A percentile compares a stretch with the other conserved stretches of the same genome.
phyloP scores from a whole-genome alignment of 1,140 invertebrate species.

The Neodiprion virginianus region DNA sequence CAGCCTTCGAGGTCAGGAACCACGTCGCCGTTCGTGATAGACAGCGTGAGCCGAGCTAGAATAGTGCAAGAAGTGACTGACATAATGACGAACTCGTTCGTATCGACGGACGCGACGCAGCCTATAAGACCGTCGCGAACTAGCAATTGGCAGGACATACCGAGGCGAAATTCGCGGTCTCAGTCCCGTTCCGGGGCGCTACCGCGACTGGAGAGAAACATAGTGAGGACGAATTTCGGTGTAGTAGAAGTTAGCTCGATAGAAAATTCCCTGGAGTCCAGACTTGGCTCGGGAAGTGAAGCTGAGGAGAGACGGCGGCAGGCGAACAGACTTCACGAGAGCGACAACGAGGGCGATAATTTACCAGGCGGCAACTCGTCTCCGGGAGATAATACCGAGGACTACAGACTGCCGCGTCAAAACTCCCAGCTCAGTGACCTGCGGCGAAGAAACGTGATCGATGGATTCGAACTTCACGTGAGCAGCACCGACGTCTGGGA shows the following conservation, averaged over 20 bases:
- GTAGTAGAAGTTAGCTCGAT: slow-evolving; percentile 35
- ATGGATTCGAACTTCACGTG: slow-evolving; percentile 55
- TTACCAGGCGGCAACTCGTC: slow-evolving; percentile 21
- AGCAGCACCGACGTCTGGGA: slow-evolving; percentile 71
- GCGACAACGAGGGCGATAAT: slow-evolving; percentile 27
- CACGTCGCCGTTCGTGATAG: slow-evolving; percentile 48
- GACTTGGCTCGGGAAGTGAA: not conserved
- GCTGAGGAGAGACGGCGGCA: too few species aligned
- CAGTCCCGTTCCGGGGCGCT: slow-evolving; percentile 25
- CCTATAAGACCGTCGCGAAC: slow-evolving; percentile 34
- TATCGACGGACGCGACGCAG: slow-evolving; percentile 34
- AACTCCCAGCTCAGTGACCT: slow-evolving; percentile 34
- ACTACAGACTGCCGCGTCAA: slow-evolving; percentile 31
- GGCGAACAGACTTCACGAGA: slow-evolving; percentile 15
- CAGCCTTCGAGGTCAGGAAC: slow-evolving; percentile 46
- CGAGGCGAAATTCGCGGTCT: slow-evolving; percentile 26
- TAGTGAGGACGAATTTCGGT: slow-evolving; percentile 34
- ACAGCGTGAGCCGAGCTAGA: slow-evolving; percentile 41
- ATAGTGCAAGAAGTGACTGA: slow-evolving; percentile 34
- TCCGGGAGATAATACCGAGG: slow-evolving; percentile 21
- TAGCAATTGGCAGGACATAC: slow-evolving; percentile 38
- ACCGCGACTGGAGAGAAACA: slow-evolving; percentile 32
- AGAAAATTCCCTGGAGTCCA: slow-evolving; percentile 12
- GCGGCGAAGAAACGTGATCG: slow-evolving; percentile 39
- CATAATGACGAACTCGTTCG: slow-evolving; percentile 34